Percentiles rank a stretch among this genome's conserved stretches.
Conservation (phyloP, 2,797 vertebrate genomes). For the Coreius guichenoti region DNA sequence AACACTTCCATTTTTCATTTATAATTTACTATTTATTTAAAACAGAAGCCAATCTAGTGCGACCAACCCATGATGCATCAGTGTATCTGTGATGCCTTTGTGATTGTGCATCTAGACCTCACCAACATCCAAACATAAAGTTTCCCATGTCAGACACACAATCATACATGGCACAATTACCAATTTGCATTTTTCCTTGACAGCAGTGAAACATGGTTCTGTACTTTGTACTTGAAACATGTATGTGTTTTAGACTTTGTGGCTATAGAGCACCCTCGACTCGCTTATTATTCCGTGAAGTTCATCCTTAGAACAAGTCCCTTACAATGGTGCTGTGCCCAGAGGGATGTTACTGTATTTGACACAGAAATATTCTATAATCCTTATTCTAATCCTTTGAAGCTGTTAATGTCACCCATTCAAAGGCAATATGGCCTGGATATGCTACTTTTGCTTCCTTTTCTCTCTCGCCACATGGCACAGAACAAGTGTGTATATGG, state of each 20-base stretch:
- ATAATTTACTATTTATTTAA: not conserved
- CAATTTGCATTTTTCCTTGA: not conserved
- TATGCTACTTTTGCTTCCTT: slow-evolving; percentile 59
- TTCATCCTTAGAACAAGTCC: slow-evolving; percentile 11
- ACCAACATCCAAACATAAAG: not conserved
- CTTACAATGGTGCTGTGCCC: slow-evolving; percentile 56
- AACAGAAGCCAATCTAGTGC: not conserved
- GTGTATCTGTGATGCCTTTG: not conserved
- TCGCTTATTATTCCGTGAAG: slow-evolving; percentile 52
- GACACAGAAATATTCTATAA: slow-evolving; percentile 59
- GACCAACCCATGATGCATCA: not conserved
- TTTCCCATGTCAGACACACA: not conserved
- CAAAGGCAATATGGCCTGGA: slow-evolving; percentile 56
- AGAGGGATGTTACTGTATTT: slow-evolving; percentile 57
- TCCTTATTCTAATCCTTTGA: slow-evolving; percentile 68
- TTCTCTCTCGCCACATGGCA: not conserved
- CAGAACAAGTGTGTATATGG: not conserved
- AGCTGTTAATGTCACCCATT: slow-evolving; percentile 64
- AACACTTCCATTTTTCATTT: not conserved
- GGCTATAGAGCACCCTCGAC: slow-evolving; percentile 61
- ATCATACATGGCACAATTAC: not conserved
- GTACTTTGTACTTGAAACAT: not conserved
- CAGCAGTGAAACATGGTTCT: slow-evolving; percentile 59
- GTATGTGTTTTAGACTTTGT: slow-evolving; percentile 61
- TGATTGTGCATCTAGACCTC: not conserved